Percentiles rank a stretch among this genome's conserved stretches.
Evolutionary conservation across 2,113 vertebrate species (phyloP).

Genomic region (Trinectes maculatus): DNA sequence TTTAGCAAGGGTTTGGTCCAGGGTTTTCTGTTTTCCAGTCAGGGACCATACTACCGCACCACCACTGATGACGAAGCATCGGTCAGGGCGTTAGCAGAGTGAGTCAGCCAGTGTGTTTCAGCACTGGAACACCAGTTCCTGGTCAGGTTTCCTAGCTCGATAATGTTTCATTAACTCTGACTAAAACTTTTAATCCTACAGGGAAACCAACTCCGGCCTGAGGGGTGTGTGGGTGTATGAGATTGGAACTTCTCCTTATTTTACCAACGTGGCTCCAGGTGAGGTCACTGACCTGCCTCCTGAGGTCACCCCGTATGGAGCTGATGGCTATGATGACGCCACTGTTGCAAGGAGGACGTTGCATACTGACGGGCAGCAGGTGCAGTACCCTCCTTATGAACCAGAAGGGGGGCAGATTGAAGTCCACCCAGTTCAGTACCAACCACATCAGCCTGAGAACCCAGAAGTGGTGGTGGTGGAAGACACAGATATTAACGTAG

Average conservation of each 20-base stretch:
- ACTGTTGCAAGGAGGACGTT: not conserved
- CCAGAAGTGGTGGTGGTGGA: constrained; percentile 85
- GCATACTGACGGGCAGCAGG: constrained; percentile 41
- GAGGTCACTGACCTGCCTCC: constrained; percentile 72
- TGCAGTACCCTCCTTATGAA: constrained; percentile 50
- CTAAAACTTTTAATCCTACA: constrained; percentile 42
- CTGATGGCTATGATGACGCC: not conserved
- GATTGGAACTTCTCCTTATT: constrained; percentile 85
- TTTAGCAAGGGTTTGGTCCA: constrained; percentile 86
- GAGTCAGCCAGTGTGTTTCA: constrained; percentile 57
- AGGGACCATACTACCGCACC: constrained; percentile 86
- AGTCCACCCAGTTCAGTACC: constrained; percentile 78
- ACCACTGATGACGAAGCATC: constrained; percentile 83
- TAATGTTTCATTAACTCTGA: not conserved
- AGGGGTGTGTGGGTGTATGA: constrained; percentile 91
- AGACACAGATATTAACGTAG: constrained; percentile 84
- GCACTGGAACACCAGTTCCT: not conserved
- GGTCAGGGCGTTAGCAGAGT: constrained; percentile 86
- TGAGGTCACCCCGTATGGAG: constrained; percentile 20
- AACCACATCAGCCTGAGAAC: constrained; percentile 72
- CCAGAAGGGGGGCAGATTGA: constrained; percentile 45
- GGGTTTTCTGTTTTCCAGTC: constrained; percentile 79
- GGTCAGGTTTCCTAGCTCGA: not conserved
- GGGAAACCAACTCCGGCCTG: constrained; percentile 89
- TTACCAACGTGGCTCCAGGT: constrained; percentile 80